Conservation (phyloP, 2,888 invertebrate genomes). For the Macrosiphum euphorbiae region DNA sequence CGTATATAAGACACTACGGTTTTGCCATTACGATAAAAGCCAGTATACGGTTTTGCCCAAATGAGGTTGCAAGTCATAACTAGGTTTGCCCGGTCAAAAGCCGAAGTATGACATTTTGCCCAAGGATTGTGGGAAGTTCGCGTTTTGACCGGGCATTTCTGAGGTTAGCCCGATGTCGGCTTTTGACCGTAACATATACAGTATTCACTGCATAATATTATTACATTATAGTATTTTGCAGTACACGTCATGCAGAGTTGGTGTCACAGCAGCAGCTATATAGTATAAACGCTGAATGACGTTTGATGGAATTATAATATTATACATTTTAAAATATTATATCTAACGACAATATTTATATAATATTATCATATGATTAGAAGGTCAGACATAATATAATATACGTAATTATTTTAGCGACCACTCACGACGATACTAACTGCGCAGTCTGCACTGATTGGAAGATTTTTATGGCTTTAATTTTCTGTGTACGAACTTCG, state of each 20-base stretch:
- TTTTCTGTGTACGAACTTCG: background rate
- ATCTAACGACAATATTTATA: background rate
- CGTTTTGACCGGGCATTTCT: no score
- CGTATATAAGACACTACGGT: no score
- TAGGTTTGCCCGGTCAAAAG: no score
- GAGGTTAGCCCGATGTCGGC: no score
- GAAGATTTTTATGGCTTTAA: background rate
- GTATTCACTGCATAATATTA: background rate
- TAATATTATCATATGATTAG: background rate
- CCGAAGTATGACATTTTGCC: no score
- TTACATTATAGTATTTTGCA: background rate
- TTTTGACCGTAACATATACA: no score
- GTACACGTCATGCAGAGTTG: background rate
- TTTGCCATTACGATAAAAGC: no score
- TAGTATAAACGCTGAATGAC: background rate
- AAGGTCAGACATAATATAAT: background rate
- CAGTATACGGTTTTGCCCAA: no score
- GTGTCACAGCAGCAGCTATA: background rate
- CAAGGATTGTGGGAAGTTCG: no score
- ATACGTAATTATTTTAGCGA: background rate
- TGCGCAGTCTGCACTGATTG: no score
- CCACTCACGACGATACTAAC: background rate
- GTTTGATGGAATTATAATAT: background rate
- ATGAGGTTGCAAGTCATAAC: no score
- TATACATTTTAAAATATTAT: background rate